Base-by-base conservation (phyloP, 2,113 vertebrate species). In the Glaucomys volans region DNA sequence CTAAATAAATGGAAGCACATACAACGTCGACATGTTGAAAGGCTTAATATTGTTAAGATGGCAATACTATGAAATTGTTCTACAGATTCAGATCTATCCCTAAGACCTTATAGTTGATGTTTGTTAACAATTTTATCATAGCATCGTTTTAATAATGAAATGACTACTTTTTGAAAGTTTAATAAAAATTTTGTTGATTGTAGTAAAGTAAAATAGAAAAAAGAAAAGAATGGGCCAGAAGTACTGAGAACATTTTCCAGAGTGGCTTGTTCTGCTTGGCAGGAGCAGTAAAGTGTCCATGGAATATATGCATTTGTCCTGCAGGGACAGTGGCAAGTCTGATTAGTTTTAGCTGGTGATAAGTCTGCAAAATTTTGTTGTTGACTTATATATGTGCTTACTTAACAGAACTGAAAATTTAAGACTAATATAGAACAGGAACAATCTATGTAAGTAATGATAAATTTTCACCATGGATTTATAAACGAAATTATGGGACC, bases 121-220 rank as follows among this genome's bases (percentile, higher is more conserved):
- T 87, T 67, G n/a, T 90, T 77, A 90, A 30, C 86, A 90, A 72
- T 91, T 50, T 97, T 91, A 64, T 72, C 50, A 77, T 24, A 76
- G 28, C 44, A 71, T 81, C 5, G 76, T 88, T 75, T 91, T 93
- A 87, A 66, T 76, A 42, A 75, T 79, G 74, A 85, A 89, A 50
- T 35, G 28, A 26, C 11, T 67, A 74, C 26, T 42, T 59, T 54
- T 80, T 80, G 30, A 80, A 89, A 30, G 17, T 75, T 87, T n/a
- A 84, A 86, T 62, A n/a, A n/a, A 86, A 71, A 2, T 85, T 69
- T 71, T 92, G 4, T 90, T 67, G 26, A n/a, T 69, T 84, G 4
- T 57, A 59, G 47, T 47, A 59, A 90, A 28, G 37, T 5, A 71
- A 66, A 40, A 14, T 12, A 24, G 24, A 50, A 52, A 9, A 40